Percentiles rank a stretch among this genome's conserved stretches.
phyloP scores from a whole-genome alignment of 2,888 invertebrate genomes.

The Apantesis nais region DNA sequence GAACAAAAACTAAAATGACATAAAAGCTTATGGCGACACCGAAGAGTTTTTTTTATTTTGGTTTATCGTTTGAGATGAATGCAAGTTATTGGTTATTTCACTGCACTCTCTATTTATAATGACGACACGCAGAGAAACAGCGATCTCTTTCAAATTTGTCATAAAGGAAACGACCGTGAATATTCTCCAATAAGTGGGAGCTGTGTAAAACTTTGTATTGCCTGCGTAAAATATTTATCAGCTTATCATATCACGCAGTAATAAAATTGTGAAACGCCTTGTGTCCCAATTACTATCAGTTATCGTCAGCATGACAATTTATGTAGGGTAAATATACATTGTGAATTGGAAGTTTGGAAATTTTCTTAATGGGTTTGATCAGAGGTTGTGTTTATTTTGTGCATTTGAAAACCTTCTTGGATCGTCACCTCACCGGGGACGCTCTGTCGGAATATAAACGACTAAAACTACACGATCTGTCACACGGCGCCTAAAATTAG shows the following conservation, averaged over 20 bases:
- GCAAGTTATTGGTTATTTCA: no score
- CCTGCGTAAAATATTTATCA: conserved; percentile 21
- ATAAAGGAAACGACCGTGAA: background rate
- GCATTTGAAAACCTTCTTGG: background rate
- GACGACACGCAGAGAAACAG: background rate
- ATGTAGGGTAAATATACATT: conserved; percentile 28
- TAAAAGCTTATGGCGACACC: no score
- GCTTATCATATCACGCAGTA: conserved; percentile 48
- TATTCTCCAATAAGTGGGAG: background rate
- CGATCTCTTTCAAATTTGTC: background rate
- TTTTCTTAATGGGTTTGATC: background rate
- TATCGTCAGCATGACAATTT: conserved; percentile 51
- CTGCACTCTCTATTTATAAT: background rate
- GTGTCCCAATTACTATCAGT: conserved; percentile 43
- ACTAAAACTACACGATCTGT: background rate
- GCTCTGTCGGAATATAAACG: background rate
- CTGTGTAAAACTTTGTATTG: background rate
- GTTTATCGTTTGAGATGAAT: no score
- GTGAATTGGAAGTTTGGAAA: background rate
- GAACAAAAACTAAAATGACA: no score
- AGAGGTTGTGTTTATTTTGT: background rate
- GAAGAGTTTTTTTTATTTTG: no score
- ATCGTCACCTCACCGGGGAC: background rate
- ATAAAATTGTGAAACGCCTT: conserved; percentile 44
- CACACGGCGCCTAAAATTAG: background rate